phyloP scores from a whole-genome alignment of 1,140 invertebrate species.

The Rhynchophorus ferrugineus region DNA sequence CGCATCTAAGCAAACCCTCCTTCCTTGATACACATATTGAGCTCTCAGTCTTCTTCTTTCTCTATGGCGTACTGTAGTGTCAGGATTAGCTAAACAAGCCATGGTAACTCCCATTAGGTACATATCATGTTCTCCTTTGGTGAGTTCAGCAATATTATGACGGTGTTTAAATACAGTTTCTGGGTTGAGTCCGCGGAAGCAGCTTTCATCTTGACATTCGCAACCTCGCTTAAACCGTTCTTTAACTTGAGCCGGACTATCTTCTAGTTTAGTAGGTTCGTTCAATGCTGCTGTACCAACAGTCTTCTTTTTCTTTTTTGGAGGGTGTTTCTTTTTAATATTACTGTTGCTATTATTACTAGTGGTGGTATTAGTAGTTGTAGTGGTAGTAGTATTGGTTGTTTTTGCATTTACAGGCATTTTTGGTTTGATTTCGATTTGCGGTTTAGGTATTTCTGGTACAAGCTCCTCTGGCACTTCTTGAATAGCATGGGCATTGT shows the following conservation, averaged over 20 bases:
- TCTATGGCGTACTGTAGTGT: conserved; percentile 62
- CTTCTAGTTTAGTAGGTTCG: conserved; percentile 50
- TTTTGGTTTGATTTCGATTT: conserved; percentile 27
- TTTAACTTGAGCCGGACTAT: conserved; percentile 54
- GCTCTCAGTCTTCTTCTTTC: conserved; percentile 62
- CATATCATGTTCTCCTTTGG: conserved; percentile 51
- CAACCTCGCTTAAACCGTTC: conserved; percentile 62
- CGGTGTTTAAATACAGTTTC: conserved; percentile 67
- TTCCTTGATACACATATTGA: conserved; percentile 67
- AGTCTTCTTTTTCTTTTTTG: conserved; percentile 47
- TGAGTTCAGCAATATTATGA: conserved; percentile 69
- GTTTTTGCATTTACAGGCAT: conserved; percentile 23
- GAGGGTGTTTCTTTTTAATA: conserved; percentile 35
- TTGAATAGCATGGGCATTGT: conserved; percentile 24
- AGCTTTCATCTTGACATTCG: conserved; percentile 67
- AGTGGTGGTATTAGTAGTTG: too few relatives aligned
- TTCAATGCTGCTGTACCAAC: conserved; percentile 21
- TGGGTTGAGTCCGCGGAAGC: conserved; percentile 62
- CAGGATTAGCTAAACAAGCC: conserved; percentile 68
- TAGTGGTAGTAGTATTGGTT: conserved; percentile 8
- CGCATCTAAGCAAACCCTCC: conserved; percentile 68
- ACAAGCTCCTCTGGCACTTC: conserved; percentile 25
- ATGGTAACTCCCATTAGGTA: conserved; percentile 75
- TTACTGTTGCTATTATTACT: too few relatives aligned
- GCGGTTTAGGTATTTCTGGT: conserved; percentile 17